Base-by-base conservation (phyloP, 2,113 vertebrate genomes). In the Gymnorhina tibicen region DNA sequence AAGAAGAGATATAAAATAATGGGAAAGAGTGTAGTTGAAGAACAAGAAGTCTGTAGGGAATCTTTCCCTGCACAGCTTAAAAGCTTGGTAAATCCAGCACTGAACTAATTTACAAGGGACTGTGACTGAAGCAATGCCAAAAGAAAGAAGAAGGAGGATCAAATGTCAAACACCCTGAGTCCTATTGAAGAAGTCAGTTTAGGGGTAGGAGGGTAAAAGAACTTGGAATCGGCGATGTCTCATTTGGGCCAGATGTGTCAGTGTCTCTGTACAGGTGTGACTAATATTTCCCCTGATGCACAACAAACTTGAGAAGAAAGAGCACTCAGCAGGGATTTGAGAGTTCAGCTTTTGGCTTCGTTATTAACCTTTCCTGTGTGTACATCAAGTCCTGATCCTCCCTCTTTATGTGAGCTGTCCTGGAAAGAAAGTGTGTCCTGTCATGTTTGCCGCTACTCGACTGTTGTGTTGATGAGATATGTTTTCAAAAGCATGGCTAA, bases 51-150 rank as follows among this genome's bases (percentile, higher is more conserved):
- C 90, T 93, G 13, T 49, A 72, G 95, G 95, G 95, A 96, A 86
- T 41, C 16, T 88, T 91, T 85, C 60, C 28, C 59, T 59, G 52
- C 41, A 60, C 56, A 88, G 21, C n/a, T 94, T 91, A 84, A 97
- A 95, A 96, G 88, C 88, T 59, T 88, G 73, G 68, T 93, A 90
- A 90, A 93, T 90, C 82, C 76, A 94, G 78, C 30, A 55, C 79
- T 94, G 90, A 93, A 91, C 59, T 88, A 90, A 84, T 85, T 87
- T 95, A 59, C 55, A 77, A 74, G 83, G n/a, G 91, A 42, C 64
- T 81, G 49, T 77, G 93, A 91, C 64, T 96, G 95, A 97, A 97
- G 88, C 85, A 86, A 75, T 91, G 93, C 95, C 95, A 96, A 90
- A 87, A 96, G 67, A 75, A 86, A 92, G 70, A 89, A 94, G 62